Percentiles rank a stretch among this genome's conserved stretches.
Evolutionary conservation across 2,888 invertebrate species (phyloP).

Genomic region (Plagiodera versicolora): DNA sequence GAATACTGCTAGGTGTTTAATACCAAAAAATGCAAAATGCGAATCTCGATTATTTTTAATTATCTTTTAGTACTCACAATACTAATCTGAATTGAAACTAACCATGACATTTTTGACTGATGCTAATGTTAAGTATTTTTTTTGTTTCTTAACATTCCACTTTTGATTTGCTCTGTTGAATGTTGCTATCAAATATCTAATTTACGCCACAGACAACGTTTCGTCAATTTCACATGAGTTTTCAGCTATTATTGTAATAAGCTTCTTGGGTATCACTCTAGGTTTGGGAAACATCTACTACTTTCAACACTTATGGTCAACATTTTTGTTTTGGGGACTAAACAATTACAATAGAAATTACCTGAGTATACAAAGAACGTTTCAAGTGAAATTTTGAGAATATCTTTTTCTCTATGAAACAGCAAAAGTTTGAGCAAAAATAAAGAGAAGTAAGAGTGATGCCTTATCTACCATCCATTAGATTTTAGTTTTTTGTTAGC

Average conservation of each 20-base stretch:
- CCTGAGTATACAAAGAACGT: too few species aligned
- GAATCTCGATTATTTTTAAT: background rate
- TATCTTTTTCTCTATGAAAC: too few species aligned
- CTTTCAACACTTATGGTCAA: too few species aligned
- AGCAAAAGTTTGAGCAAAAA: too few species aligned
- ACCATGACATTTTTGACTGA: constrained; percentile 13
- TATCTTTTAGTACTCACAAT: background rate
- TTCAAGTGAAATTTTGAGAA: too few species aligned
- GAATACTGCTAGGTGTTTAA: background rate
- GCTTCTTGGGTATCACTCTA: too few species aligned
- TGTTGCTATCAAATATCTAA: background rate
- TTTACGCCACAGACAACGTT: background rate
- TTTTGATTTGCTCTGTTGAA: background rate
- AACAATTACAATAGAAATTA: too few species aligned
- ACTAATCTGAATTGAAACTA: background rate
- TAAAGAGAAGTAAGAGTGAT: too few species aligned
- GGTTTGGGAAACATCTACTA: too few species aligned
- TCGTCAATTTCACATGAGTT: background rate
- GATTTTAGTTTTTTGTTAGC: too few species aligned
- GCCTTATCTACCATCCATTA: too few species aligned
- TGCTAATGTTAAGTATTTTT: constrained; percentile 7
- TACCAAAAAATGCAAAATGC: background rate
- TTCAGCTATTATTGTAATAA: background rate
- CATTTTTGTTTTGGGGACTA: too few species aligned
- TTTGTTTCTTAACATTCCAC: constrained; percentile 2